Evolutionary conservation across 2,888 invertebrate genomes (phyloP), one percentile per base, ranked within the genome.

Genomic region (Lithophane socia): DNA sequence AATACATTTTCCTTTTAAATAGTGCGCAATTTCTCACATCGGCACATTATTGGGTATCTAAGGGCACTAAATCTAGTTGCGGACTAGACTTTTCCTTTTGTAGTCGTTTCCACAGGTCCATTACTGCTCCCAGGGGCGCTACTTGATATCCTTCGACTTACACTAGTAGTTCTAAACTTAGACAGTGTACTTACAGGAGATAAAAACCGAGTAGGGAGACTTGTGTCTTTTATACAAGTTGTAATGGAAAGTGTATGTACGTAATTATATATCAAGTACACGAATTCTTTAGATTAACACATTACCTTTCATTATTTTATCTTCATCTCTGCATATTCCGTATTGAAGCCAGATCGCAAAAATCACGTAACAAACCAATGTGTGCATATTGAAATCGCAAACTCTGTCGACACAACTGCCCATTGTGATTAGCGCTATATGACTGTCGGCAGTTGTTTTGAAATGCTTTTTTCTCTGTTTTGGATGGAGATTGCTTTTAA

Each of bases 231-330:
- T 80, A 65, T 64, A 76, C 56, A 74, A 61, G 44, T 49, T 72
- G 24, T 47, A 24, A 44, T 4, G n/a, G 12, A 10, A 77, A 66
- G 18, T 8, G 24, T 52, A 52, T 52, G 7, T 21, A 52, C 8
- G 9, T 52, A 52, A 52, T 21, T 3, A 52, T 52, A 18, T 58
- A 10, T 37, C 56, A 68, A 72, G 47, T 16, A 2, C 29, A 37
- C 18, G 8, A 44, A n/a, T 37, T 56, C 37, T n/a, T n/a, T 37
- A 52, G 13, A 67, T 21, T 37, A 58, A 67, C 54, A 80, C 65
- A 69, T 78, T 79, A 96, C 96, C 95, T 95, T 95, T 96, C 88
- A 94, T 91, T 83, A 96, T 96, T 92, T 94, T 96, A 21, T 96
- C 96, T 89, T 96, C 96, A 85, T 96, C 96, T 82, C 95, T 92